A percentile compares a stretch with the other conserved stretches of the same genome.
These are phyloP conservation scores for Drosophila lowei DNA, from an alignment of 1,140 invertebrate species.

Conservation along the genomic window DNA sequence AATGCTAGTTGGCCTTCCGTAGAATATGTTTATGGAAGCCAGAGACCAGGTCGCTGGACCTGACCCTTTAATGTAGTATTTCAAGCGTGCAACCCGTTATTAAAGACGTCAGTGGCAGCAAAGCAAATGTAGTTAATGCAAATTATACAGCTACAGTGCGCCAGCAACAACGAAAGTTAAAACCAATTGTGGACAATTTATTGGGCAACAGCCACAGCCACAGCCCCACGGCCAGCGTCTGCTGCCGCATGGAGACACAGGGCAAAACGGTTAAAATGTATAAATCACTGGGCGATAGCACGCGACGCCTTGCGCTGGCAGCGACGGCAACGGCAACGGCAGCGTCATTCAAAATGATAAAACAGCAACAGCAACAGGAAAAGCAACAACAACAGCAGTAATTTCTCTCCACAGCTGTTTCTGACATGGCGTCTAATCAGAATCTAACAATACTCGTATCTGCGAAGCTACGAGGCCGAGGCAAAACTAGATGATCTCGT, in stretches of 20 bases:
- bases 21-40: not conserved
- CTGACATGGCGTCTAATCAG: conserved; percentile 39
- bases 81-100: conserved; percentile 10
- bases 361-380: conserved; percentile 8
- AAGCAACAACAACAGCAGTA: conserved; percentile 21
- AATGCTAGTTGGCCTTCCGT: not conserved
- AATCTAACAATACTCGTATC: not conserved
- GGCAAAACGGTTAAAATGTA: conserved; percentile 48
- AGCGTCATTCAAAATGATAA: conserved; percentile 26
- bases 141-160: conserved; percentile 44
- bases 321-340: conserved; percentile 2
- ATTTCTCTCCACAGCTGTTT: conserved; percentile 34
- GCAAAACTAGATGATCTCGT: not conserved
- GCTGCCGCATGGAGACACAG: conserved; percentile 31
- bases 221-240: conserved; percentile 7
- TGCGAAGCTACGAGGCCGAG: not conserved
- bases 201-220: conserved; percentile 27
- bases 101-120: conserved; percentile 14
- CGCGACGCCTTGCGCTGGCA: no score
- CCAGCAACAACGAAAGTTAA: conserved; percentile 25
- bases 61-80: conserved; percentile 15
- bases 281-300: conserved; percentile 52
- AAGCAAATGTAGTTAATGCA: conserved; percentile 46
- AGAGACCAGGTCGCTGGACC: not conserved
- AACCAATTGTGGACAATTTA: conserved; percentile 57